phyloP scores from a whole-genome alignment of 2,888 invertebrate species.

The Drosophila falleni region DNA sequence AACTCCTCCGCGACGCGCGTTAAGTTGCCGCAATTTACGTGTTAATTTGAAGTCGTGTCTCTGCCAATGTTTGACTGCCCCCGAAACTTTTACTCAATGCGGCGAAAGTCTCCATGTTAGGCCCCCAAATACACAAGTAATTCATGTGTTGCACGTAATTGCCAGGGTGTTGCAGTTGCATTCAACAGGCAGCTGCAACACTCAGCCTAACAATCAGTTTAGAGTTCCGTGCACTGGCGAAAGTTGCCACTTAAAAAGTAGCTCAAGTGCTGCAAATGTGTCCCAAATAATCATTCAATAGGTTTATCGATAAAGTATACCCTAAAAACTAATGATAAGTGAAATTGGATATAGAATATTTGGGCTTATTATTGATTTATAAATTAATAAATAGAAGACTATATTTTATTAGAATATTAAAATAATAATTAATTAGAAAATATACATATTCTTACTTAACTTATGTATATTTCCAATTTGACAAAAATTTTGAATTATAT shows the following conservation, averaged over 20 bases:
- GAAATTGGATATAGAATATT: background rate
- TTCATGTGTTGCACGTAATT: slow-evolving; percentile 65
- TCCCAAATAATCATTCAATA: slow-evolving; percentile 9
- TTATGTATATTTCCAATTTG: too few relatives aligned
- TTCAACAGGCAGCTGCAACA: slow-evolving; percentile 40
- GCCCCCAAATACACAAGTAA: slow-evolving; percentile 34
- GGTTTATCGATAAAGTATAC: slow-evolving; percentile 5
- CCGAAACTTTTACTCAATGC: slow-evolving; percentile 57
- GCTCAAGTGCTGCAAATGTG: slow-evolving; percentile 18
- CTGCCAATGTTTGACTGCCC: slow-evolving; percentile 61
- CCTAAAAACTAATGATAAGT: background rate
- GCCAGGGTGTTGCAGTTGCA: slow-evolving; percentile 44
- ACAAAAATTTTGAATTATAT: too few relatives aligned
- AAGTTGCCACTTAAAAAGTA: slow-evolving; percentile 46
- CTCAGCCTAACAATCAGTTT: slow-evolving; percentile 39
- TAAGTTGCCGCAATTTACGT: slow-evolving; percentile 76
- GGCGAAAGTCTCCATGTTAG: slow-evolving; percentile 61
- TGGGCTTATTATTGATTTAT: background rate
- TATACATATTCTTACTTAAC: background rate
- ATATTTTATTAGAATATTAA: too few relatives aligned
- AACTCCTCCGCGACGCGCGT: slow-evolving; percentile 56
- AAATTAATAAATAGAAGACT: too few relatives aligned
- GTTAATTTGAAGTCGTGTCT: slow-evolving; percentile 77
- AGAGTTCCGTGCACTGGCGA: slow-evolving; percentile 32
- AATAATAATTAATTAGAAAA: background rate